phyloP scores from a whole-genome alignment of 2,797 vertebrate genomes.

The Capromys pilorides region DNA sequence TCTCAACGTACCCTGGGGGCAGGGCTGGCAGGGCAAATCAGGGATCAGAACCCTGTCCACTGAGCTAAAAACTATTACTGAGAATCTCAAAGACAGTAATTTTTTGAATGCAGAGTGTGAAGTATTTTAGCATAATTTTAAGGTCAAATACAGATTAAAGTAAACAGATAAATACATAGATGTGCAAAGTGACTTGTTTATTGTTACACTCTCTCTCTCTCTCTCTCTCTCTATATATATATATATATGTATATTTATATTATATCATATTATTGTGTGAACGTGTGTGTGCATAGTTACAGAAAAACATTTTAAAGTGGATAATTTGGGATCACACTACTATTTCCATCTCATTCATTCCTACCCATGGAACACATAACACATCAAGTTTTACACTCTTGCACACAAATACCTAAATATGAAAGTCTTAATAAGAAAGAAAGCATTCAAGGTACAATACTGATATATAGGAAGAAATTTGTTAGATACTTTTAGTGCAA shows the following conservation, averaged over 20 bases:
- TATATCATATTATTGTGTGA: not conserved
- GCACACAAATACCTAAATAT: not conserved
- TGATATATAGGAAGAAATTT: not conserved
- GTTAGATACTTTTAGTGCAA: not conserved
- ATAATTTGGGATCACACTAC: not conserved
- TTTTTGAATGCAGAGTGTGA: not conserved
- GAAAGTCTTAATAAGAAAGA: not conserved
- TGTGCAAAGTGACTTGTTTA: no score
- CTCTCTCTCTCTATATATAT: no score
- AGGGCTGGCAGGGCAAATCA: no score
- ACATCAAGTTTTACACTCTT: not conserved
- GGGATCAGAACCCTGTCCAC: no score
- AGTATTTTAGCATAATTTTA: slow-evolving; percentile 18
- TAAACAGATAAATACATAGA: not conserved
- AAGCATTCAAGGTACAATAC: not conserved
- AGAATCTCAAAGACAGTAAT: not conserved
- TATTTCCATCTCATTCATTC: not conserved
- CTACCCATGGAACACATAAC: not conserved
- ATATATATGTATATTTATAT: no score
- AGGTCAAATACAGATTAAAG: not conserved
- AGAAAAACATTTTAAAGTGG: not conserved
- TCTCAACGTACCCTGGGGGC: no score
- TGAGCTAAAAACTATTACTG: not conserved
- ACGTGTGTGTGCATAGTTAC: not conserved
- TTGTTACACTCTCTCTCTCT: no score